phyloP scores from a whole-genome alignment of 2,888 invertebrate genomes.

The Ophion obscuratus region DNA sequence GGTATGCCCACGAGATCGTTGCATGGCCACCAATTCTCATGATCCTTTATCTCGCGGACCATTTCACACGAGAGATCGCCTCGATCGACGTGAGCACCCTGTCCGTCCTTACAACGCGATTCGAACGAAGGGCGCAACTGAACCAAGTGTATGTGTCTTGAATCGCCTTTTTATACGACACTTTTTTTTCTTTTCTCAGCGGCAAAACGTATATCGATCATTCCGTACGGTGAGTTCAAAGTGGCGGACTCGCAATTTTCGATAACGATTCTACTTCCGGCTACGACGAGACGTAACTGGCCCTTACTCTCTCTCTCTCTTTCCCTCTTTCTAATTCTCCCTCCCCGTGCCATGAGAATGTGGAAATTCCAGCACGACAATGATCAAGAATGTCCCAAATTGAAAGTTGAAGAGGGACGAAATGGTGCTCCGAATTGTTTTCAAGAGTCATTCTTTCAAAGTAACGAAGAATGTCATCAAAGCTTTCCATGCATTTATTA shows the following conservation, averaged over 20 bases:
- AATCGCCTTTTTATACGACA: background rate
- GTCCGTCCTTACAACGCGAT: background rate
- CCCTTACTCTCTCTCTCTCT: background rate
- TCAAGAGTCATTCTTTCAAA: background rate
- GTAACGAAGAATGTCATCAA: background rate
- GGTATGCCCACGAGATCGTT: slow-evolving; percentile 1
- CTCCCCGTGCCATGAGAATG: slow-evolving; percentile 7
- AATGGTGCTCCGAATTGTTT: background rate
- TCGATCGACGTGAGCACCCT: slow-evolving; percentile 47
- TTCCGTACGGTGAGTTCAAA: slow-evolving; percentile 8
- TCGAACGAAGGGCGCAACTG: slow-evolving; percentile 7
- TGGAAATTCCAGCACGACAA: slow-evolving; percentile 1
- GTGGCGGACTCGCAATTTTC: slow-evolving; percentile 44
- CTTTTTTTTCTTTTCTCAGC: background rate
- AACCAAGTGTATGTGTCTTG: background rate
- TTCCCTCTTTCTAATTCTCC: background rate
- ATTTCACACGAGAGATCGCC: slow-evolving; percentile 56
- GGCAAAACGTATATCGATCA: background rate
- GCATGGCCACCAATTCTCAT: slow-evolving; percentile 37
- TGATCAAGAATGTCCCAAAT: background rate
- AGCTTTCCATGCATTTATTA: background rate
- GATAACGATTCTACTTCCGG: slow-evolving; percentile 47
- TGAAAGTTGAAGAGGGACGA: background rate
- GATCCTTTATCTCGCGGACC: slow-evolving; percentile 60
- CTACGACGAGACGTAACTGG: slow-evolving; percentile 9